phyloP scores from a whole-genome alignment of 2,797 vertebrate species.

The Saxicola maurus region DNA sequence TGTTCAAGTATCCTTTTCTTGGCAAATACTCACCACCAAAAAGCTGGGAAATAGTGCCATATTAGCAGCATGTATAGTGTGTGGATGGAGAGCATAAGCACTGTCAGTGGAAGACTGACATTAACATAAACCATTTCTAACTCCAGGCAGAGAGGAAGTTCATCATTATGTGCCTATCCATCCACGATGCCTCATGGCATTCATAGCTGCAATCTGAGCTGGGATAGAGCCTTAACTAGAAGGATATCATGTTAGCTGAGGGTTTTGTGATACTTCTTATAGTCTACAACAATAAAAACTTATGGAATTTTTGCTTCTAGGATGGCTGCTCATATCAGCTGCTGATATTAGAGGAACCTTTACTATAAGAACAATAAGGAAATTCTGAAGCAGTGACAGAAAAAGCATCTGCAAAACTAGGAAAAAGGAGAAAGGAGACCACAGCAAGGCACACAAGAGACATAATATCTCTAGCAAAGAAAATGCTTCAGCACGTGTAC shows the following conservation, averaged over 20 bases:
- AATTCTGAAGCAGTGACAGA: not conserved
- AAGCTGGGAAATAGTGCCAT: not conserved
- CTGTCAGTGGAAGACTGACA: not conserved
- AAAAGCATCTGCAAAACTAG: not conserved
- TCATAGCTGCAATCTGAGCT: not conserved
- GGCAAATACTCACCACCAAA: not conserved
- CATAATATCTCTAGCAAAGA: not conserved
- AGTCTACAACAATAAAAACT: not conserved
- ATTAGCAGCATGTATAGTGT: not conserved
- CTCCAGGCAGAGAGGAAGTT: not conserved
- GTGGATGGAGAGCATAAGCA: not conserved
- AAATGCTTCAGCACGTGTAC: not conserved
- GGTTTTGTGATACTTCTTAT: not conserved
- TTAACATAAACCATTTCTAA: not conserved
- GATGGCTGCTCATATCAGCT: not conserved
- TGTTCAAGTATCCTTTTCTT: not conserved
- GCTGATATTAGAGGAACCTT: not conserved
- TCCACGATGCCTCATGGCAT: not conserved
- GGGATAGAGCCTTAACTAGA: not conserved
- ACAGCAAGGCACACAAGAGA: not conserved
- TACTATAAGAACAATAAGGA: not conserved
- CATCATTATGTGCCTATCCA: not conserved
- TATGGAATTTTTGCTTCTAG: not conserved
- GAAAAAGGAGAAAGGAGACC: not conserved
- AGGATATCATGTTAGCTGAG: rapidly evolving